Evolutionary conservation across 2,888 invertebrate species (phyloP), one percentile per base, ranked within the genome.

Genomic region (Candidula unifasciata): DNA sequence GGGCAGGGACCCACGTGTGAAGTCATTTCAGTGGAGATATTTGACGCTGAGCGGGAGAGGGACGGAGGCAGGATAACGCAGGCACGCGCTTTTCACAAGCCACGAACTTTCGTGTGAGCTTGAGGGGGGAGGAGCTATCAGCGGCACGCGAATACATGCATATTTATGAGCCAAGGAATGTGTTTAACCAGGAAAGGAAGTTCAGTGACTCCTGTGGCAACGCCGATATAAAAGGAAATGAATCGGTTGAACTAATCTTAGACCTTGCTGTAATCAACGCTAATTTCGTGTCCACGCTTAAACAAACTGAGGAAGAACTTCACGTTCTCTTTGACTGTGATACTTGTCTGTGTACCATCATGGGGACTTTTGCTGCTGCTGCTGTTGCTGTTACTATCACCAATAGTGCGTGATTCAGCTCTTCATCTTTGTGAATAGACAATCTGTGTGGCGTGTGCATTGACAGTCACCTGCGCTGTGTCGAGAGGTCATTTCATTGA

Each of bases 91-190:
- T 64, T 27, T 76, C 76, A 21, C 33, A 18, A 37, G 37, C n/a
- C 16, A 57, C 76, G 52, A 54, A 76, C 30, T 54, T 54, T 24
- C 18, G 8, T 24, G 76, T 76, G 76, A 76, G 76, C 76, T 30
- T 30, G 6, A 52, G 18, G 80, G 69, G 80, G 69, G 80, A 44
- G 80, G 80, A 52, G 80, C 68, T 68, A 27, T 30, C 33, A 13
- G 10, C 37, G 80, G 68, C 69, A 80, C 68, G 80, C 80, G 80
- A 66, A 66, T 44, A 44, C 69, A 80, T 80, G 80, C 80, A 80
- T 80, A 80, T 80, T 80, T 66, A 80, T 80, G 80, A 80, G 69
- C 68, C 68, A 2, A 68, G 80, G 80, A 80, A 80, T 80, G 80
- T 33, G n/a, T 13, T 35, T 57, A 68, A 27, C 64, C 27, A 33